Conservation (phyloP, 2,797 vertebrate genomes). For the Lemur catta region DNA sequence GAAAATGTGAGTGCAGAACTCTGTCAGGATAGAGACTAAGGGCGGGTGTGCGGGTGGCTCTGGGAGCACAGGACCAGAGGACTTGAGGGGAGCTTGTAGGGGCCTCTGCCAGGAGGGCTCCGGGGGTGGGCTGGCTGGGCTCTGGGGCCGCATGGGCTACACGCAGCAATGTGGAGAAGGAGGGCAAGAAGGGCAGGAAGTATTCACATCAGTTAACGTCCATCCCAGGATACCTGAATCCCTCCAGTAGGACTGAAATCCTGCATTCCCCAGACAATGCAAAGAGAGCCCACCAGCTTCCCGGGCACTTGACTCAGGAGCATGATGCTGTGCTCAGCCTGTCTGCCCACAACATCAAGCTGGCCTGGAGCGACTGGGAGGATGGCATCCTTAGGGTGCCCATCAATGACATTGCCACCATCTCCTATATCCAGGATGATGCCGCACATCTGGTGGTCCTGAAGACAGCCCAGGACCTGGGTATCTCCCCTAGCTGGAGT, state of each 20-base stretch:
- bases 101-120: neutral
- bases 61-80: neutral
- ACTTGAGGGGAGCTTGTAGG: neutral
- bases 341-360: conserved; percentile 96
- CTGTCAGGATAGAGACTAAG: neutral
- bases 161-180: neutral
- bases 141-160: no score
- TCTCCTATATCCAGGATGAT: conserved; percentile 97
- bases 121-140: neutral
- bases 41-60: neutral
- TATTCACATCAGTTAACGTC: conserved; percentile 96
- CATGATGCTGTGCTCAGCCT: conserved; percentile 96
- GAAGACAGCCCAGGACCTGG: conserved; percentile 97
- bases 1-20: no score
- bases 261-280: conserved; percentile 96
- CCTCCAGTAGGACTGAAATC: conserved; percentile 96
- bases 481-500: conserved; percentile 95
- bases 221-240: conserved; percentile 97
- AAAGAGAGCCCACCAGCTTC: conserved; percentile 94
- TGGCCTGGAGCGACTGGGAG: conserved; percentile 95
- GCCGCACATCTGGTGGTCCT: conserved; percentile 94
- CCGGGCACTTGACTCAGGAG: conserved; percentile 93
- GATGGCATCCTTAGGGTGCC: conserved; percentile 97
- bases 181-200: conserved; percentile 78
- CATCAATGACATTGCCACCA: conserved; percentile 96